Conservation (phyloP, 2,888 invertebrate species). For the Cheilosia vernalis region DNA sequence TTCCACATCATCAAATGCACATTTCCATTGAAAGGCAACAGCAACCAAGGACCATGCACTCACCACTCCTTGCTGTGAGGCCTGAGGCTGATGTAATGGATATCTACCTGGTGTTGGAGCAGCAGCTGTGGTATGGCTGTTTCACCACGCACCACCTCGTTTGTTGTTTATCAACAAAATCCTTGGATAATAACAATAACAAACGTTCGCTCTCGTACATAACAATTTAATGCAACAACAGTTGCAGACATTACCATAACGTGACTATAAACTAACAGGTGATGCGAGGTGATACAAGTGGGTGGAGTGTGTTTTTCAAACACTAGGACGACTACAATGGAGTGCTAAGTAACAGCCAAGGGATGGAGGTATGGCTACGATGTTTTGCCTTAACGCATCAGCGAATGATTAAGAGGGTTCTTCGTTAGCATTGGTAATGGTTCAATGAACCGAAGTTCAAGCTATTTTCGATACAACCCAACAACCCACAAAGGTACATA, state of each 20-base stretch:
- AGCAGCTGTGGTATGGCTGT: too few species aligned
- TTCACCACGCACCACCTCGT: neutral
- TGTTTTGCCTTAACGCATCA: conserved; percentile 49
- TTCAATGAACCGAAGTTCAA: conserved; percentile 25
- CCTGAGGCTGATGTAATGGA: too few species aligned
- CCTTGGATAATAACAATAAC: conserved; percentile 43
- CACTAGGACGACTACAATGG: neutral
- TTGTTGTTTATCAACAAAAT: conserved; percentile 41
- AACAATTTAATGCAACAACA: conserved; percentile 51
- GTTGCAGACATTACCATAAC: conserved; percentile 43
- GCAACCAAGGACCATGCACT: too few species aligned
- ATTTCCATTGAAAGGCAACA: too few species aligned
- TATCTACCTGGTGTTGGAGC: too few species aligned
- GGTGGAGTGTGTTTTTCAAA: conserved; percentile 15
- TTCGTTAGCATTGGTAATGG: neutral
- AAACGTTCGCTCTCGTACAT: neutral
- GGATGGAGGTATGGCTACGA: too few species aligned
- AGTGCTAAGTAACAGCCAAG: neutral
- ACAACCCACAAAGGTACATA: conserved; percentile 2
- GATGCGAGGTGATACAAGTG: conserved; percentile 1
- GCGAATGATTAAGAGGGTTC: conserved; percentile 22
- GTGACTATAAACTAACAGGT: conserved; percentile 48
- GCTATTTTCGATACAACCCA: neutral
- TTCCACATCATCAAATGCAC: too few species aligned
- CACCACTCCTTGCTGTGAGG: too few species aligned